Conservation (phyloP, 2,113 vertebrate genomes). For the Ageneiosus marmoratus region DNA sequence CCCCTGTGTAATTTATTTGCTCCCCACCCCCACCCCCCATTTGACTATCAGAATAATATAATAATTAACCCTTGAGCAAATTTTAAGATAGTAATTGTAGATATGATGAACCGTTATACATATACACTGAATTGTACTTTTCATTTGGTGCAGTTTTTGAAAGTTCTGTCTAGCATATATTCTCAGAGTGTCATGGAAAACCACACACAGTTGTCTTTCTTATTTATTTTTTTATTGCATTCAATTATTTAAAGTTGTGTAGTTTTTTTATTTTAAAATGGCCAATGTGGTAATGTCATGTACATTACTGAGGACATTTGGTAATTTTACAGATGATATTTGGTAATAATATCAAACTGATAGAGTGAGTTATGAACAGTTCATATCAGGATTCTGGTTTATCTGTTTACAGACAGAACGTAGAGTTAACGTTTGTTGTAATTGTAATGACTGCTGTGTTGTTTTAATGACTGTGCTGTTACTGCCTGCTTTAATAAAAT, state of each 20-base stretch:
- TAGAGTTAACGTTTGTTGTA: background rate
- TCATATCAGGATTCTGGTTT: background rate
- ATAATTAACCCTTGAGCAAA: background rate
- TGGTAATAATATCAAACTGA: background rate
- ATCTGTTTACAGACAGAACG: background rate
- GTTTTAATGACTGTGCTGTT: background rate
- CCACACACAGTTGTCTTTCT: background rate
- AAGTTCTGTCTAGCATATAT: background rate
- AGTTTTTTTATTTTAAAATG: background rate
- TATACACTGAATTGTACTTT: conserved; percentile 4
- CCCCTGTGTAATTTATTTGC: background rate
- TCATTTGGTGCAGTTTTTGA: background rate
- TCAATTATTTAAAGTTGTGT: conserved; percentile 9
- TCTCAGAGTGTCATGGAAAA: background rate
- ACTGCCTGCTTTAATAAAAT: conserved; percentile 19
- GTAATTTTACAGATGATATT: background rate
- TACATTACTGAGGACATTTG: background rate
- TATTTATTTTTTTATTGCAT: conserved; percentile 11
- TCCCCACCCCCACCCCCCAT: background rate
- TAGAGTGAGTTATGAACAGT: background rate
- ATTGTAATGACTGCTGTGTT: conserved; percentile 4
- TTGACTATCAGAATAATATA: background rate
- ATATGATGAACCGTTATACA: background rate
- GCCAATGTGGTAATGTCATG: background rate
- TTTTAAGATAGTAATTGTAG: background rate